Base-by-base conservation (phyloP, 2,797 vertebrate genomes). In the Lepus oiostolus region DNA sequence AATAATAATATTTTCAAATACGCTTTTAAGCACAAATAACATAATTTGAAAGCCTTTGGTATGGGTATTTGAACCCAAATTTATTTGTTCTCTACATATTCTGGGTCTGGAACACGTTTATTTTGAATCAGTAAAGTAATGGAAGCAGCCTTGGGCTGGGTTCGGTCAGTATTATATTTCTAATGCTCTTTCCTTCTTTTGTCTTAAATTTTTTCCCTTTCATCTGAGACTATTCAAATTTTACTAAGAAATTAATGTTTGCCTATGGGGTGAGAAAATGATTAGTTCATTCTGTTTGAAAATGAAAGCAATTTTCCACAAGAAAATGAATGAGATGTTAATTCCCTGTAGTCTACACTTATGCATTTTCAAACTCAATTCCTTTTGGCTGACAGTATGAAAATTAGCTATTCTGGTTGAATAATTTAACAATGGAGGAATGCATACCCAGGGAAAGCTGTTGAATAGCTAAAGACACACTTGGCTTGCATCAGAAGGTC, bases 101-200 rank as follows among this genome's bases (percentile, higher is more conserved):
- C n/a, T 7, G 47, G 4, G 42, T 83, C 80, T 74, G 35, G 42
- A 89, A 65, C 24, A 93, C 26, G 81, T 77, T 88, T 35, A 50
- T 54, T 30, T 13, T 75, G 35, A 71, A 67, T n/a, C 17, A 26
- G 70, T 80, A 65, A 90, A 70, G 52, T 71, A 68, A 68, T 21
- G 5, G 47, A 62, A 71, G 5, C 0, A 14, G 35, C 52, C 26
- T 87, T 71, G 8, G 50, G 47, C 0, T 65, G 12, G 86, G 42
- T 75, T 75, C 60, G 9, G 14, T 74, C 7, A 21, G 10, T 42
- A 38, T 42, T 76, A 16, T 24, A 79, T 82, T 85, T 71, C 52
- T 90, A 63, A 85, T 22, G 42, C 17, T 80, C 8, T 77, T 95
- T 84, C 24, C 17, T 91, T 90, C 82, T 89, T 81, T 72, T 22